Base-by-base conservation (phyloP, 1,140 invertebrate genomes). In the Drosophila biarmipes region DNA sequence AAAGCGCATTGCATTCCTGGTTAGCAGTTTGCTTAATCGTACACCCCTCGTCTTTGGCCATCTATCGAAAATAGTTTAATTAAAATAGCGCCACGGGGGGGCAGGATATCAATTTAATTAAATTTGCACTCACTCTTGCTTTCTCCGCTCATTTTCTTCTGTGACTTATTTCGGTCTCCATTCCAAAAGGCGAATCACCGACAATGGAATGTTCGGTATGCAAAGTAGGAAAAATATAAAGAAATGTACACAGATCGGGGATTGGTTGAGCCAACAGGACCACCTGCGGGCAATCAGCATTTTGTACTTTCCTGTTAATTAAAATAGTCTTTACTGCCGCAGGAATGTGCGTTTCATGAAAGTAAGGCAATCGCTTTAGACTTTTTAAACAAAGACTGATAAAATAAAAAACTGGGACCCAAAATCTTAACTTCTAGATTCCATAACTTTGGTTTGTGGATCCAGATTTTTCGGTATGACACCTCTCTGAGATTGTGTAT, bases 281-380 rank as follows among this genome's bases (percentile, higher is more conserved):
- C 68, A 69, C 79, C 77, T 63, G 68, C 31, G 45, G 64, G 35
- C 17, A 58, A 46, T 48, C 66, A 31, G 15, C 48, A 43, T 69
- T 85, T 52, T 66, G 55, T 57, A 62, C 59, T 61, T 61, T 37
- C 72, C 35, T 73, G 53, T 72, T 81, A 81, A 78, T 87, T 81
- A 64, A 86, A 85, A 87, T 53, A 56, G 42, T 46, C 46, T 35
- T 68, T 67, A 63, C 45, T 21, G 24, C 19, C 8, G 0, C 3
- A 24, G 19, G 10, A n/a, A 15, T 27, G n/a, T 51, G 29, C 2
- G 24, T 15, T 12, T 7, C 12, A 14, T 29, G 34, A 31, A 0
- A 12, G n/a, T 24, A 49, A 37, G 8, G 21, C 10, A 15, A 15
- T 5, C 0, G 4, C 12, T 31, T 40, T 0, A 17, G 14, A 37